Evolutionary conservation across 2,113 vertebrate species (phyloP), one percentile per base, ranked within the genome.

Genomic region (Corapipo altera): DNA sequence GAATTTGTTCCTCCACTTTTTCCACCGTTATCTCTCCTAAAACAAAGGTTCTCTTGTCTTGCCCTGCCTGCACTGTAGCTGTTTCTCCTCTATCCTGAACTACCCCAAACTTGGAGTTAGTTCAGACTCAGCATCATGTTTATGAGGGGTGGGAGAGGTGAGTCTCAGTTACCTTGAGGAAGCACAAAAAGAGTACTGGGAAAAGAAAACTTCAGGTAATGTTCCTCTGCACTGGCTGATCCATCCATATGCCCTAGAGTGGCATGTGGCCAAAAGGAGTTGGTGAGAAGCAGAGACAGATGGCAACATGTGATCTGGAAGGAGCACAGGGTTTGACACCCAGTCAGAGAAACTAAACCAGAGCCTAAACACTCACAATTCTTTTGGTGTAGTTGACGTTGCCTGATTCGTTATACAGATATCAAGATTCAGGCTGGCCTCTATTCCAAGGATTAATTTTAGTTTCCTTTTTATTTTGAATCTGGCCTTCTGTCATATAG

Each of bases 251-350:
- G 83, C 61, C 88, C 94, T 77, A 3, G 70, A 86, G 69, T 0
- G 1, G 69, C 91, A 77, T 35, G 57, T 92, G 86, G 94, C 88
- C 93, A 87, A 55, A 55, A 1, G 27, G 89, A 89, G 65, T 44
- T 85, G 80, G 79, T 96, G 91, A 95, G 92, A 92, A 92, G 79
- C 57, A 77, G 69, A 81, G 89, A 89, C 94, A 97, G 96, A 95
- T 95, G 96, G 96, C 92, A 96, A 77, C 72, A 84, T 93, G 91
- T 86, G 86, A 91, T 95, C 89, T 97, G 95, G 94, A 96, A 91
- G 59, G 83, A 92, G 43, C 37, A 43, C 52, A 54, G 62, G 90
- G 83, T 93, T 97, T 96, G 88, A 87, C 88, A 92, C 83, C 82
- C 91, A 91, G 89, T 48, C 89, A 91, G 69, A 76, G 79, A 65